These are phyloP conservation scores for Yponomeuta cagnagella DNA, from an alignment of 2,888 invertebrate genomes.

Conservation along the genomic window DNA sequence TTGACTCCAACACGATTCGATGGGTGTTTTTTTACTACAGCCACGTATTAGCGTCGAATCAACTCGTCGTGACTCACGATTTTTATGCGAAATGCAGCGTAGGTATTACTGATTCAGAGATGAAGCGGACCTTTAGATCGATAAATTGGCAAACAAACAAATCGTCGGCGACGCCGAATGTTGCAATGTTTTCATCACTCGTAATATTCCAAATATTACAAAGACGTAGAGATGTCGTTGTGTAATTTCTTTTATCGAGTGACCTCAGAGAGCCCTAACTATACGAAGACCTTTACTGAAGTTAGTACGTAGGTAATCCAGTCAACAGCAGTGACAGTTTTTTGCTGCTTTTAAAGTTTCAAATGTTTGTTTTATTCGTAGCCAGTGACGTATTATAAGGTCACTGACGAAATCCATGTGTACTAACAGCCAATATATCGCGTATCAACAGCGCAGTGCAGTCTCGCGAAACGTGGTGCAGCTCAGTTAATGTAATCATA, in stretches of 20 bases:
- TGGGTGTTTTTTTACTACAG: no score
- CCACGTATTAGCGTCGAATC: no score
- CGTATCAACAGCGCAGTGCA: background rate
- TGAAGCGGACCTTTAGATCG: background rate
- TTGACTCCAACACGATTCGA: background rate
- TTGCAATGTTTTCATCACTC: conserved; percentile 7
- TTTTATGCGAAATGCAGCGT: background rate
- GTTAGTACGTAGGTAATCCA: background rate
- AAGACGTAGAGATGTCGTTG: background rate
- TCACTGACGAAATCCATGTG: no score
- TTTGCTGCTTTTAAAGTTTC: no score
- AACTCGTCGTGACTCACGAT: conserved; percentile 1
- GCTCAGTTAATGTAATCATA: background rate
- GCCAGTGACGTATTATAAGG: no score
- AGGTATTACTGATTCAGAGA: background rate
- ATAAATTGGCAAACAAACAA: conserved; percentile 4
- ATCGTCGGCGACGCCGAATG: background rate
- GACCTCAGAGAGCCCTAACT: background rate
- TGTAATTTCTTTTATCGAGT: background rate
- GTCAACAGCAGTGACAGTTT: background rate
- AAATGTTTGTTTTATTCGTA: no score
- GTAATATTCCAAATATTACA: background rate
- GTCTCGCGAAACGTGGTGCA: background rate
- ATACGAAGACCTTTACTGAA: background rate
- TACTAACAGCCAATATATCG: no score